A percentile compares a stretch with the other conserved stretches of the same genome.
Evolutionary conservation across 1,140 invertebrate genomes (phyloP).

Genomic region (Triops cancriformis): DNA sequence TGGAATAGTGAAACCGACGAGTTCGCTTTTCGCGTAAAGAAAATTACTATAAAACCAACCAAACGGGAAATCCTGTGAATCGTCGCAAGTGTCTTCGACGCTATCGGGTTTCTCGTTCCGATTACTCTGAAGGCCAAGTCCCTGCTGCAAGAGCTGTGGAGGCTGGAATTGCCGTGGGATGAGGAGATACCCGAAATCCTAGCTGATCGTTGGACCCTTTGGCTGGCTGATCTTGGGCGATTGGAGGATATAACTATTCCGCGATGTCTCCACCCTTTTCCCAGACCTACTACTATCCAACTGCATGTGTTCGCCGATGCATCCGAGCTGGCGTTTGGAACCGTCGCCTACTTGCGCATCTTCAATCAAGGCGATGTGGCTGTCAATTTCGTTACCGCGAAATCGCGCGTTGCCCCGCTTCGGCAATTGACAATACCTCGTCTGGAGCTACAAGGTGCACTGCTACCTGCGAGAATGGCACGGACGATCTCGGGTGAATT

Average conservation of each 20-base stretch:
- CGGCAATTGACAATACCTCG: constrained; percentile 37
- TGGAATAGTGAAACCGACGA: not conserved
- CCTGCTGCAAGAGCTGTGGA: constrained; percentile 41
- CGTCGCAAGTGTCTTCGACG: constrained; percentile 33
- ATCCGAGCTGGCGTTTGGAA: constrained; percentile 37
- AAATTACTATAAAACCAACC: constrained; percentile 17
- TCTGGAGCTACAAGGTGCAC: constrained; percentile 39
- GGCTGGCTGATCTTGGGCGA: not conserved
- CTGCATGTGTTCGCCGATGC: constrained; percentile 40
- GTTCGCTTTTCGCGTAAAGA: not conserved
- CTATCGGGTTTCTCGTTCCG: constrained; percentile 34
- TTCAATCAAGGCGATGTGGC: not conserved
- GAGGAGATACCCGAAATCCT: constrained; percentile 27
- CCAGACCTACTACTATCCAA: constrained; percentile 23
- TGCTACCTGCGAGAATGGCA: constrained; percentile 27
- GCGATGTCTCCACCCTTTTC: not conserved
- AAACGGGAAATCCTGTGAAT: constrained; percentile 27
- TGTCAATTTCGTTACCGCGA: constrained; percentile 25
- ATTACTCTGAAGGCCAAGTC: constrained; percentile 39
- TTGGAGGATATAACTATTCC: constrained; percentile 20
- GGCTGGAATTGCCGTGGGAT: constrained; percentile 32
- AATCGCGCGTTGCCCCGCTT: constrained; percentile 36
- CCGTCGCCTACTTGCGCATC: constrained; percentile 36
- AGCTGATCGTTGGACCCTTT: not conserved
- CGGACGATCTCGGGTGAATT: no score